These are phyloP conservation scores for Agrochola lychnidis DNA, from an alignment of 2,888 invertebrate species.

Conservation along the genomic window DNA sequence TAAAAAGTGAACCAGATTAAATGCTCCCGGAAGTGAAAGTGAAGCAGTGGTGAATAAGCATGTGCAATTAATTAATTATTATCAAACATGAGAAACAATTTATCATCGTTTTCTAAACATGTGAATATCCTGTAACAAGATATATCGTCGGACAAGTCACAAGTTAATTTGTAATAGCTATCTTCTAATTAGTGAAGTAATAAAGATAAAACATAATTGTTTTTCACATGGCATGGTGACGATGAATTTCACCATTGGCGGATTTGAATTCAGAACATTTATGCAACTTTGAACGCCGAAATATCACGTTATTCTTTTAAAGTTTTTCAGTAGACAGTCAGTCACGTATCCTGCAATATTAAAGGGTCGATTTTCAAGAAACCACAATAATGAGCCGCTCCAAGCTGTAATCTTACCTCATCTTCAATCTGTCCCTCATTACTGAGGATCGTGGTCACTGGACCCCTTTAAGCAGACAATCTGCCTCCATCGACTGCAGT, in stretches of 20 bases:
- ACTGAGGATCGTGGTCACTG: too few relatives aligned
- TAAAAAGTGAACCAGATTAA: slow-evolving; percentile 1
- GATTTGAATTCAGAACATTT: too few relatives aligned
- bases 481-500: too few relatives aligned
- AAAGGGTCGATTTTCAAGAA: not conserved
- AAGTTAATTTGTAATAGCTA: slow-evolving; percentile 3
- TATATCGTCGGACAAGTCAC: not conserved
- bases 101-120: slow-evolving; percentile 43
- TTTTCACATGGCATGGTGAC: not conserved
- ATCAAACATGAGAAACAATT: slow-evolving; percentile 24
- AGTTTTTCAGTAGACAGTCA: too few relatives aligned
- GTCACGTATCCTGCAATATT: not conserved
- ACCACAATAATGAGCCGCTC: too few relatives aligned
- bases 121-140: slow-evolving; percentile 43
- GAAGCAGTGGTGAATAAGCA: slow-evolving; percentile 15
- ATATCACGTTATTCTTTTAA: too few relatives aligned
- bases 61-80: slow-evolving; percentile 44
- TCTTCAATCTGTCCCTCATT: too few relatives aligned
- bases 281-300: too few relatives aligned
- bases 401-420: too few relatives aligned
- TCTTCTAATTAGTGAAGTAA: not conserved
- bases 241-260: too few relatives aligned
- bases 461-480: too few relatives aligned
- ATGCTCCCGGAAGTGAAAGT: slow-evolving; percentile 32
- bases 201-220: not conserved